A percentile compares a stretch with the other conserved stretches of the same genome.
phyloP scores from a whole-genome alignment of 2,888 invertebrate genomes.

The Coremacera marginata region DNA sequence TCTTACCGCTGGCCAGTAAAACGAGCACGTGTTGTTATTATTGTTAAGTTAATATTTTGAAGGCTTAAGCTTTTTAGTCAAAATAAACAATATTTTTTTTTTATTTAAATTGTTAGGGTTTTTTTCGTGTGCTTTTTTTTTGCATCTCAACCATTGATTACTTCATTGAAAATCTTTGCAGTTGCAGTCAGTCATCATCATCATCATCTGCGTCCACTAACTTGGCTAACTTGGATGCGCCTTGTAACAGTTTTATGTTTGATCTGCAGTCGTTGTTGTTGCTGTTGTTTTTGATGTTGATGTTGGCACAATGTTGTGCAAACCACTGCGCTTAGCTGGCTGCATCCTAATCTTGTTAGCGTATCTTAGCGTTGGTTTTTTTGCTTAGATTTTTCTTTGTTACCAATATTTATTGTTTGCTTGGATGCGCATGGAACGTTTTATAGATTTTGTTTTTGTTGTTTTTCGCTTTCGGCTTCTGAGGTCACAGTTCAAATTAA shows the following conservation, averaged over 20 bases:
- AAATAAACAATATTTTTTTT: background rate
- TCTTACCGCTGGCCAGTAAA: background rate
- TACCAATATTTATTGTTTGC: conserved; percentile 33
- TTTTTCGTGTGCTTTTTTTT: background rate
- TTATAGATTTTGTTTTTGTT: background rate
- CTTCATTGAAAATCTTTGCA: conserved; percentile 6
- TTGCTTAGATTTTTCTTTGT: conserved; percentile 18
- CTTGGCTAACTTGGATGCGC: conserved; percentile 30
- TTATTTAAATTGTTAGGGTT: background rate
- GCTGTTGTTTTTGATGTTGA: background rate
- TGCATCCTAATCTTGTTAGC: conserved; percentile 34
- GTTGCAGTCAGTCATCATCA: conserved; percentile 1
- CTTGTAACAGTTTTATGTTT: conserved; percentile 33
- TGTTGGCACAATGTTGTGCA: conserved; percentile 8
- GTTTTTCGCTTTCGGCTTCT: conserved; percentile 17
- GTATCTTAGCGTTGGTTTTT: conserved; percentile 13
- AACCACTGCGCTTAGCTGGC: conserved; percentile 12
- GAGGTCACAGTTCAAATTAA: conserved; percentile 35
- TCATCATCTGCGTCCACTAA: background rate
- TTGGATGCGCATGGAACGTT: conserved; percentile 16
- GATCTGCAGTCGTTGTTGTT: background rate
- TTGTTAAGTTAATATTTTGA: conserved; percentile 3
- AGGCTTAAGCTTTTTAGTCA: background rate
- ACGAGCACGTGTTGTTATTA: conserved; percentile 19
- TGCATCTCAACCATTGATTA: conserved; percentile 8